Conservation (phyloP, 2,113 vertebrate genomes). For the Ascaphus truei region DNA sequence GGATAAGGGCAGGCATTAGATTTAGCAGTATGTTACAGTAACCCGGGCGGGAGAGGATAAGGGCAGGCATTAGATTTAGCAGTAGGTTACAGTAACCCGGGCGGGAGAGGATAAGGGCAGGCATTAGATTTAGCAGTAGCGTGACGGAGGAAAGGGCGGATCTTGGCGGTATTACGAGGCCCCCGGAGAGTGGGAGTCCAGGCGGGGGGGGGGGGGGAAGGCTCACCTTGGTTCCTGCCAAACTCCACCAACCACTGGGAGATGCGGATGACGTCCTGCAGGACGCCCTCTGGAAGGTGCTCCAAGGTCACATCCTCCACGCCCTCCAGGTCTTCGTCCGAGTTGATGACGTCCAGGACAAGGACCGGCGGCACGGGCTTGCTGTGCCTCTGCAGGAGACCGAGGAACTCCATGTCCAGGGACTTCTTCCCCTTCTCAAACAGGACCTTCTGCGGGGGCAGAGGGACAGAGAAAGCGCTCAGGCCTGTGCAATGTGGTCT, state of each 20-base stretch:
- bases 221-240: constrained; percentile 87
- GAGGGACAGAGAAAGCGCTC: constrained; percentile 19
- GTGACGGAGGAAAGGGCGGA: too few relatives aligned
- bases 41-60: too few relatives aligned
- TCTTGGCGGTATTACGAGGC: too few relatives aligned
- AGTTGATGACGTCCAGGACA: constrained; percentile 84
- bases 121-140: too few relatives aligned
- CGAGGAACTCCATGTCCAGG: constrained; percentile 88
- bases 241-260: constrained; percentile 93
- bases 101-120: too few relatives aligned
- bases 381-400: constrained; percentile 86
- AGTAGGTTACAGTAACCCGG: too few relatives aligned
- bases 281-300: constrained; percentile 82
- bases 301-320: constrained; percentile 85
- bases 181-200: not conserved
- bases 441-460: constrained; percentile 75
- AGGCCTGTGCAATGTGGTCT: too few relatives aligned
- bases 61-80: too few relatives aligned
- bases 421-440: constrained; percentile 95
- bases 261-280: constrained; percentile 87
- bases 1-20: too few relatives aligned
- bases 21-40: too few relatives aligned
- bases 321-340: constrained; percentile 85
- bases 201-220: not conserved
- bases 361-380: constrained; percentile 89